phyloP scores from a whole-genome alignment of 2,113 vertebrate genomes.

The Scomber japonicus region DNA sequence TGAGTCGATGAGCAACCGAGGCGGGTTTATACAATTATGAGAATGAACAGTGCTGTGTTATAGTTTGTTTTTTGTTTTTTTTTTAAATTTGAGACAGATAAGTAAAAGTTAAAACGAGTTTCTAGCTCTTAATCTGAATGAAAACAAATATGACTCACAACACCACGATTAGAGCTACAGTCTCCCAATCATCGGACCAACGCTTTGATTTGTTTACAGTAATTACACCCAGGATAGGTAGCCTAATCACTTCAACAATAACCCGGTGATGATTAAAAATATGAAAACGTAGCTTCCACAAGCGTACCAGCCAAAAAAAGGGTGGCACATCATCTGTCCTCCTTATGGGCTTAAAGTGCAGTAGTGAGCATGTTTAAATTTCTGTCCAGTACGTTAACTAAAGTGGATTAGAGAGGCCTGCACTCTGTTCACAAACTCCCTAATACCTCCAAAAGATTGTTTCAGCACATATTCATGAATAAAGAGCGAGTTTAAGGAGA shows the following conservation, averaged over 20 bases:
- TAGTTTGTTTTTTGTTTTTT: too few species aligned
- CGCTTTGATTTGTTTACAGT: conserved; percentile 50
- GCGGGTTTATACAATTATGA: neutral
- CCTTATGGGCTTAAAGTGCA: conserved; percentile 40
- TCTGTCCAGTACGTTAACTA: conserved; percentile 52
- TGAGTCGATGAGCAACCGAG: conserved; percentile 7
- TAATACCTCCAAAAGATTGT: conserved; percentile 68
- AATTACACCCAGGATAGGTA: conserved; percentile 51
- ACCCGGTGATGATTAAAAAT: conserved; percentile 47
- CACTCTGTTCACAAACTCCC: conserved; percentile 56
- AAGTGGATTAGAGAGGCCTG: conserved; percentile 62
- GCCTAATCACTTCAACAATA: conserved; percentile 60
- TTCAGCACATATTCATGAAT: conserved; percentile 75
- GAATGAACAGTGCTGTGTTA: conserved; percentile 10
- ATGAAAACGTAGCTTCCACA: conserved; percentile 24
- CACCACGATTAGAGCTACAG: neutral
- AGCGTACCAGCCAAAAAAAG: conserved; percentile 13
- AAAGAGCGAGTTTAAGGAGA: conserved; percentile 76
- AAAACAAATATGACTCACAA: neutral
- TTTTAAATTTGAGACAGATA: too few species aligned
- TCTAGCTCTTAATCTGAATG: neutral
- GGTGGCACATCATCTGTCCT: conserved; percentile 38
- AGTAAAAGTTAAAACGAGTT: too few species aligned
- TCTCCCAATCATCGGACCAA: neutral
- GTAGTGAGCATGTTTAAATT: conserved; percentile 46